Conservation (phyloP, 2,113 vertebrate genomes). For the Chloebia gouldiae region DNA sequence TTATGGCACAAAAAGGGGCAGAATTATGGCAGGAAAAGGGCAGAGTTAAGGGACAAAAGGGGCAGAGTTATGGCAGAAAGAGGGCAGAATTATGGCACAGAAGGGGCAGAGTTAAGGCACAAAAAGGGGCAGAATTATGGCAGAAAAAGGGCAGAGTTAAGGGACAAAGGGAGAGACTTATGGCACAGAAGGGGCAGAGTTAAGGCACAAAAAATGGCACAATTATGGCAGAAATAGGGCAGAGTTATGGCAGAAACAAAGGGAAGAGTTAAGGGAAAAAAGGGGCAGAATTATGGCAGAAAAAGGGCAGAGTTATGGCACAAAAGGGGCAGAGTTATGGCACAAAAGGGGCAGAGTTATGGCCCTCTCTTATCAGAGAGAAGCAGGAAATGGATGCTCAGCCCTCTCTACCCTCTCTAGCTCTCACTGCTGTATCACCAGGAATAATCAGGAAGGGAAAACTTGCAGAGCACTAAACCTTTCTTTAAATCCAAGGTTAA, state of each 20-base stretch:
- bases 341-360: not conserved
- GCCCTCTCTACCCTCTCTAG: not conserved
- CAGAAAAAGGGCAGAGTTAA: not conserved
- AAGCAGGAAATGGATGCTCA: not conserved
- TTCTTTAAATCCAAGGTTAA: not conserved
- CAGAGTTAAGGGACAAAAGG: not conserved
- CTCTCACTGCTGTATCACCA: not conserved
- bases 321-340: not conserved
- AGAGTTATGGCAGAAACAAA: not conserved
- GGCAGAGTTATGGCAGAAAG: not conserved
- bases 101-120: not conserved
- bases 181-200: rapidly evolving
- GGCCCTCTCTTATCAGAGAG: not conserved
- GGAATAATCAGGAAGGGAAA: not conserved
- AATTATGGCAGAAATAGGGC: rapidly evolving
- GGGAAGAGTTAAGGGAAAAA: not conserved
- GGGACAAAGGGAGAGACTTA: not conserved
- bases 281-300: not conserved
- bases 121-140: rapidly evolving
- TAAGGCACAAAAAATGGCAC: rapidly evolving
- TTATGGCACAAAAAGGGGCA: not conserved
- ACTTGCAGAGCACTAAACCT: not conserved
- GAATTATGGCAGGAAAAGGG: not conserved
- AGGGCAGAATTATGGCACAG: not conserved
- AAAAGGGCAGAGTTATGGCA: too few species aligned